These are phyloP conservation scores for Cotesia typhae DNA, from an alignment of 1,140 invertebrate species.

Conservation along the genomic window DNA sequence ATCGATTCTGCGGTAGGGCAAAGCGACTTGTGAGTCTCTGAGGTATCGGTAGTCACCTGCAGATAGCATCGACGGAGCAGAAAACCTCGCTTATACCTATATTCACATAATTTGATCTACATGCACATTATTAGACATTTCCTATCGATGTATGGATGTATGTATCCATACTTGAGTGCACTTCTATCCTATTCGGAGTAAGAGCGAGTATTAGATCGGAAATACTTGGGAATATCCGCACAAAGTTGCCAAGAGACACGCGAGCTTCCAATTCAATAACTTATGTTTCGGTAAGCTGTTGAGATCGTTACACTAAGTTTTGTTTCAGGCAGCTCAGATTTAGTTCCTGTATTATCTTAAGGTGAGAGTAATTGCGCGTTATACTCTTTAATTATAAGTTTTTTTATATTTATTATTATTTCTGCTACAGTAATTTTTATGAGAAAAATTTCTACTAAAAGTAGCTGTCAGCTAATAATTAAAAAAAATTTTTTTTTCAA, in stretches of 20 bases:
- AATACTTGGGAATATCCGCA: constrained; percentile 11
- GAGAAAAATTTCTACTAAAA: no score
- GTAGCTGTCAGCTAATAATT: no score
- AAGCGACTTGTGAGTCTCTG: constrained; percentile 17
- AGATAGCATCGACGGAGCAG: constrained; percentile 31
- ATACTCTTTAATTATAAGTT: neutral
- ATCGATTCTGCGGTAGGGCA: constrained; percentile 31
- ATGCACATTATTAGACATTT: neutral
- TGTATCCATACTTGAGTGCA: neutral
- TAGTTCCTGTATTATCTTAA: neutral
- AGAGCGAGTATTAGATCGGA: neutral
- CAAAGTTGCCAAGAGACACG: constrained; percentile 24
- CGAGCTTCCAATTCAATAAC: constrained; percentile 29
- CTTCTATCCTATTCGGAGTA: neutral
- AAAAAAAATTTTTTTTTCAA: no score
- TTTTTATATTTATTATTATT: neutral
- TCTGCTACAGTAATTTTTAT: no score
- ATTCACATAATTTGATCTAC: neutral
- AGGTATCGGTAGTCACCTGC: constrained; percentile 35
- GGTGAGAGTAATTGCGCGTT: no score
- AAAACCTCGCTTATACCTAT: constrained; percentile 1
- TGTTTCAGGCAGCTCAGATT: neutral
- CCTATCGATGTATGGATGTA: neutral
- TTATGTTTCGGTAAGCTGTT: neutral
- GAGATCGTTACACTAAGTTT: constrained; percentile 7